A percentile compares a stretch with the other conserved stretches of the same genome.
Evolutionary conservation across 2,797 vertebrate genomes (phyloP).

Genomic region (Notamacropus eugenii): DNA sequence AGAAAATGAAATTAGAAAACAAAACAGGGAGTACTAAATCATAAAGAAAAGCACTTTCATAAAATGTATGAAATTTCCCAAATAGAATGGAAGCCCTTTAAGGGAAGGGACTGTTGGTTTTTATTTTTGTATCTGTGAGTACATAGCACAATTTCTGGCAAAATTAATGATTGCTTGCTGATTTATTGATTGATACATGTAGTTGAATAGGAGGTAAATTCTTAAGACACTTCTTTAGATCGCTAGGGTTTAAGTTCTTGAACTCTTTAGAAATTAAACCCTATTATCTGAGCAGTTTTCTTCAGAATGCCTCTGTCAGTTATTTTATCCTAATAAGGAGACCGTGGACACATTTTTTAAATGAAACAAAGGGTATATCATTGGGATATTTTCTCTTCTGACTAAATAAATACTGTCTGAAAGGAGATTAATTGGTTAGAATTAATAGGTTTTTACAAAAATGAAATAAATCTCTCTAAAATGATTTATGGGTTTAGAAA

Average conservation of each 20-base stretch:
- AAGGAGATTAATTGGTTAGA: not conserved
- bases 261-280: not conserved
- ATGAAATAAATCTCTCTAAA: not conserved
- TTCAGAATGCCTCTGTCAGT: not conserved
- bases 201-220: not conserved
- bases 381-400: not conserved
- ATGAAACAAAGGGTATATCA: not conserved
- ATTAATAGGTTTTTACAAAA: not conserved
- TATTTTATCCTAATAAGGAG: not conserved
- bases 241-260: not conserved
- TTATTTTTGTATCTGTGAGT: not conserved
- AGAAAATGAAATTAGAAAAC: not conserved
- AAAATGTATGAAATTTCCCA: not conserved
- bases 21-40: not conserved
- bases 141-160: not conserved
- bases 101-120: not conserved
- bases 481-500: not conserved
- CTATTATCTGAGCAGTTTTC: not conserved
- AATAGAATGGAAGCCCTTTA: not conserved
- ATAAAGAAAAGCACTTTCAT: not conserved
- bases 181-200: not conserved
- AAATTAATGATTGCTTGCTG: not conserved
- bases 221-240: not conserved
- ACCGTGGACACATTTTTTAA: not conserved
- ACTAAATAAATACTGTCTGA: not conserved